A percentile compares a stretch with the other conserved stretches of the same genome.
These are phyloP conservation scores for Alsophila aescularia DNA, from an alignment of 2,888 invertebrate genomes.

Conservation along the genomic window DNA sequence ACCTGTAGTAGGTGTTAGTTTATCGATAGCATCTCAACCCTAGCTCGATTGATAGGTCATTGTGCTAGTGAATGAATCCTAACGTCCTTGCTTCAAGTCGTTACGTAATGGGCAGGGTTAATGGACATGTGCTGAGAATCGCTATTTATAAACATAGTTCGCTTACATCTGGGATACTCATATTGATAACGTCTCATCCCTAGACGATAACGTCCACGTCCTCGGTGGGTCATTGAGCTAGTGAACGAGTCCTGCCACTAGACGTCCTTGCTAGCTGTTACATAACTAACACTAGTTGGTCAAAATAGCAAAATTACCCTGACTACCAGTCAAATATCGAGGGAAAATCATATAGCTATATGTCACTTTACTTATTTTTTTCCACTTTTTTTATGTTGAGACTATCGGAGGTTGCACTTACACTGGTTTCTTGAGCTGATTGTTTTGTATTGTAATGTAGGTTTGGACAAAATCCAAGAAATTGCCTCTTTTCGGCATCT, in stretches of 20 bases:
- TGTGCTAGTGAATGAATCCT: constrained; percentile 60
- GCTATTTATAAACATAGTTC: not conserved
- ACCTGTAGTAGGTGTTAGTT: not conserved
- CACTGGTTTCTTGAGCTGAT: constrained; percentile 8
- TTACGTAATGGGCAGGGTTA: constrained; percentile 34
- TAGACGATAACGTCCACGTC: constrained; percentile 25
- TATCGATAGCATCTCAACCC: constrained; percentile 34
- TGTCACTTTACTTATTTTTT: too few species aligned
- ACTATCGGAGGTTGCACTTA: too few species aligned
- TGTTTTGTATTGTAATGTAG: constrained; percentile 12
- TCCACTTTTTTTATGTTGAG: too few species aligned
- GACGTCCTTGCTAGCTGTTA: constrained; percentile 46
- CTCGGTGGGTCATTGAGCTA: constrained; percentile 65
- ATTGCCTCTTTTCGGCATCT: constrained; percentile 10
- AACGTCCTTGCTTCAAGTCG: constrained; percentile 48
- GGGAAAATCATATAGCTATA: too few species aligned
- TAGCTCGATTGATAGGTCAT: constrained; percentile 67
- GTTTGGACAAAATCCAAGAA: constrained; percentile 22
- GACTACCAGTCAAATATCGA: too few species aligned
- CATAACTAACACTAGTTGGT: constrained; percentile 18
- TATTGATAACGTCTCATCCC: constrained; percentile 27
- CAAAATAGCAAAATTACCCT: too few species aligned
- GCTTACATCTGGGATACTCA: not conserved
- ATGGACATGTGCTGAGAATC: constrained; percentile 4
- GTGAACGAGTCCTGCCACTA: constrained; percentile 54